Evolutionary conservation across 2,888 invertebrate genomes (phyloP).

Genomic region (Lochmaea crataegi): DNA sequence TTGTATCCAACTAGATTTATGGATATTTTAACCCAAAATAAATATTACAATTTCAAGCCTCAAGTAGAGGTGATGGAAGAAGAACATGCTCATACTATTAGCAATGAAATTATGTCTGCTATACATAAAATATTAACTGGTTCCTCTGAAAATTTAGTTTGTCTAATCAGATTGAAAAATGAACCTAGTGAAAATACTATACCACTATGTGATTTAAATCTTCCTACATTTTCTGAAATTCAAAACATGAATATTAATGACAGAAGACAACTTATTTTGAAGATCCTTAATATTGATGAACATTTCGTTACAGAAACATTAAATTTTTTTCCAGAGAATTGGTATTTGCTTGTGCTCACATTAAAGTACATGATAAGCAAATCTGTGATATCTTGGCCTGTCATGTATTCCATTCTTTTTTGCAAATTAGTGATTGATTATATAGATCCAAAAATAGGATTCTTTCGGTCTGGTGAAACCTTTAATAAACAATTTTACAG

Average conservation of each 20-base stretch:
- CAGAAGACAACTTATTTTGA: conserved; percentile 56
- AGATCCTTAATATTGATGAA: conserved; percentile 36
- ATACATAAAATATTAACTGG: conserved; percentile 66
- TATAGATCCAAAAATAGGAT: conserved; percentile 70
- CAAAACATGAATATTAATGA: conserved; percentile 52
- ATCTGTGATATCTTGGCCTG: conserved; percentile 58
- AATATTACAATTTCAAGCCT: conserved; percentile 72
- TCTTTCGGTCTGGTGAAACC: conserved; percentile 60
- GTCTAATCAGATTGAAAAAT: conserved; percentile 54
- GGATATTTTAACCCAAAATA: conserved; percentile 74
- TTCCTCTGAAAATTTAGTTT: conserved; percentile 51
- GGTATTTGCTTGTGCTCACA: conserved; percentile 71
- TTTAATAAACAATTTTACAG: conserved; percentile 36
- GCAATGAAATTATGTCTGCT: conserved; percentile 72
- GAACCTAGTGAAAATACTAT: conserved; percentile 44
- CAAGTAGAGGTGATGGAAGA: conserved; percentile 78
- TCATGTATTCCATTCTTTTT: conserved; percentile 71
- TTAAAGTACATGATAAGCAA: conserved; percentile 70
- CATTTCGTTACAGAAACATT: conserved; percentile 50
- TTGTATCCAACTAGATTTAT: conserved; percentile 75
- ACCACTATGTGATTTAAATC: conserved; percentile 41
- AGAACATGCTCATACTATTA: conserved; percentile 71
- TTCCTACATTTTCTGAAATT: conserved; percentile 62
- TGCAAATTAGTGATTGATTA: conserved; percentile 70
- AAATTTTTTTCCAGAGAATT: conserved; percentile 68